phyloP scores from a whole-genome alignment of 92 coral and sea anemone genomes.

The Parazoanthus darwini region DNA sequence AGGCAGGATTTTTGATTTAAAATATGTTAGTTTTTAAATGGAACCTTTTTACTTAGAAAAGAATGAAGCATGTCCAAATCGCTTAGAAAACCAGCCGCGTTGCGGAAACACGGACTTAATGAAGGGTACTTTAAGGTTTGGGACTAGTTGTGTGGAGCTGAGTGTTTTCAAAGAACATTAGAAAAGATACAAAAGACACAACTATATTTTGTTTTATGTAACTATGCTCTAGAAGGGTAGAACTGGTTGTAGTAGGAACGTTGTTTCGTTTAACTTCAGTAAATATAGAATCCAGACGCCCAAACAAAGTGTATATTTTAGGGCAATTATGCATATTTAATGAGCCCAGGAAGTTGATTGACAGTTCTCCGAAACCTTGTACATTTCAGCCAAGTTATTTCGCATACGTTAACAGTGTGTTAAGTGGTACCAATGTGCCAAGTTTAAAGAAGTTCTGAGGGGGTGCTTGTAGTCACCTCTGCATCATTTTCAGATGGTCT shows the following conservation, averaged over 20 bases:
- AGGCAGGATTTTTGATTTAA: too few relatives aligned
- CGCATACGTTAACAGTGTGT: constrained; percentile 11
- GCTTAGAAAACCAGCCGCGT: neutral
- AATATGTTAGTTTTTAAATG: neutral
- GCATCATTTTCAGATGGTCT: constrained; percentile 11
- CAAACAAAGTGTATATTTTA: constrained; percentile 14
- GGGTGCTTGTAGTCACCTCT: neutral
- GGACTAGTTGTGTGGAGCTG: neutral
- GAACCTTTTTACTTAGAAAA: neutral
- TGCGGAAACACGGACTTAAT: neutral
- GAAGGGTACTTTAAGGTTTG: neutral
- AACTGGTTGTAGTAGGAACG: neutral
- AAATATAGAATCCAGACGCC: neutral
- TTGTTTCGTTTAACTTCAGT: constrained; percentile 1
- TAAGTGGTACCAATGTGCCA: constrained; percentile 5
- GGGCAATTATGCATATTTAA: constrained; percentile 15
- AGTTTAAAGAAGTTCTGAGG: constrained; percentile 13
- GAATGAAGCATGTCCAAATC: neutral
- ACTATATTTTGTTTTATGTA: constrained; percentile 11
- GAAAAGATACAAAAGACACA: constrained; percentile 12
- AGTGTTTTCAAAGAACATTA: constrained; percentile 3
- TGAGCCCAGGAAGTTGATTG: constrained; percentile 20
- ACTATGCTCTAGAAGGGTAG: neutral
- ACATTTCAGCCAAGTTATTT: constrained; percentile 25
- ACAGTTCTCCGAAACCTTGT: constrained; percentile 17